Evolutionary conservation across 2,113 vertebrate species (phyloP).

Genomic region (Zapus hudsonius): DNA sequence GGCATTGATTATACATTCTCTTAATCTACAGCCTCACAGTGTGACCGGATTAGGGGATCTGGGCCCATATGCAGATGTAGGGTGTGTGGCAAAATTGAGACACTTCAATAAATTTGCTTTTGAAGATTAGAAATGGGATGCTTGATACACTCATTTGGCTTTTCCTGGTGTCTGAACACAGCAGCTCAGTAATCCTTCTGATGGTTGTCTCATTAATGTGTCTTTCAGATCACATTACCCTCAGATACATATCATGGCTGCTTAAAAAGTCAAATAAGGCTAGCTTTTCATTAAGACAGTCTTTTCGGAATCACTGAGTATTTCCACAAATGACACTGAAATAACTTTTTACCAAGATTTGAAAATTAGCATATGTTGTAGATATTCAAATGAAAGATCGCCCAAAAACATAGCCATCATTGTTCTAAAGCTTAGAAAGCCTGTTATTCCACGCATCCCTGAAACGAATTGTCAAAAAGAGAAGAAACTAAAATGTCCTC

Average conservation of each 20-base stretch:
- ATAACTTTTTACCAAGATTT: slow-evolving; percentile 77
- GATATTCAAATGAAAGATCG: slow-evolving; percentile 81
- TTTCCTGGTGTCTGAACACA: slow-evolving; percentile 83
- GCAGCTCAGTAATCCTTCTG: slow-evolving; percentile 81
- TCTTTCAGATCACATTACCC: slow-evolving; percentile 83
- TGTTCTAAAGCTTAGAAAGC: slow-evolving; percentile 72
- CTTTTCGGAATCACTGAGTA: slow-evolving; percentile 76
- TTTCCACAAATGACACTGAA: slow-evolving; percentile 79
- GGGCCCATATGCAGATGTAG: slow-evolving; percentile 82
- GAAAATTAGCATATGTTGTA: slow-evolving; percentile 78
- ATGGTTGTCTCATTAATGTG: slow-evolving; percentile 80
- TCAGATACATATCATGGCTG: slow-evolving; percentile 80
- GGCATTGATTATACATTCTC: slow-evolving; percentile 87
- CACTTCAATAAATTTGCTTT: slow-evolving; percentile 83
- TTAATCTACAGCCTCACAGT: slow-evolving; percentile 85
- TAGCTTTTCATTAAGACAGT: slow-evolving; percentile 72
- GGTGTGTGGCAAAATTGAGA: slow-evolving; percentile 80
- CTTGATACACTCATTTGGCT: slow-evolving; percentile 80
- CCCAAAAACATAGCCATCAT: slow-evolving; percentile 78
- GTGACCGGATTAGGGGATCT: slow-evolving; percentile 85
- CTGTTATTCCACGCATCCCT: slow-evolving; percentile 39
- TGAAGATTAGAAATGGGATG: slow-evolving; percentile 79
- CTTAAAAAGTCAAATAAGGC: slow-evolving; percentile 82
- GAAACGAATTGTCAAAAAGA: slow-evolving; percentile 72
- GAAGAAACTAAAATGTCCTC: slow-evolving; percentile 71